Evolutionary conservation across 2,113 vertebrate species (phyloP).

Genomic region (Petromus typicus): DNA sequence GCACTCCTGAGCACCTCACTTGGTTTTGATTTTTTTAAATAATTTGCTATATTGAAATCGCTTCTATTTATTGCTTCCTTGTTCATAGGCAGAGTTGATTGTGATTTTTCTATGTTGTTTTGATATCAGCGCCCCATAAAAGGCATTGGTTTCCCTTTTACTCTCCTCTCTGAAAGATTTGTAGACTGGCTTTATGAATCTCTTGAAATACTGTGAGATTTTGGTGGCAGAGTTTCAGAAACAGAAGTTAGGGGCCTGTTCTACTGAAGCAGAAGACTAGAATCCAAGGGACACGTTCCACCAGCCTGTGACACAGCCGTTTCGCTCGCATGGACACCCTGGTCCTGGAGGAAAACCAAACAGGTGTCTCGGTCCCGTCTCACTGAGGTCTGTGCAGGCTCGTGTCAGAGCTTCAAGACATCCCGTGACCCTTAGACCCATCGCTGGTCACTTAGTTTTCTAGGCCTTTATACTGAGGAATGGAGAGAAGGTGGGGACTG

Average conservation of each 20-base stretch:
- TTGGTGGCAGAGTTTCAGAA: conserved; percentile 7
- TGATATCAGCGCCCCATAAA: not conserved
- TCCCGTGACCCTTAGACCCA: not conserved
- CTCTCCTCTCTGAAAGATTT: not conserved
- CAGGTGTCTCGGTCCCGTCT: not conserved
- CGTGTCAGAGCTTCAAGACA: not conserved
- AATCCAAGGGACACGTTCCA: not conserved
- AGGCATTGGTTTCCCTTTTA: not conserved
- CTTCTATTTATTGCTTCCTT: not conserved
- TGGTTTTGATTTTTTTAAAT: not conserved
- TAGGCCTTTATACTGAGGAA: not conserved
- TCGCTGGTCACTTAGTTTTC: not conserved
- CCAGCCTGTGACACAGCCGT: not conserved
- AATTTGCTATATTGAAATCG: not conserved
- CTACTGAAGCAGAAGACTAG: not conserved
- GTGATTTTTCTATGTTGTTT: not conserved
- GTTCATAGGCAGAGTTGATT: not conserved
- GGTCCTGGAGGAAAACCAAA: not conserved
- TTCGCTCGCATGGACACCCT: not conserved
- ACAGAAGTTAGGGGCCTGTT: not conserved
- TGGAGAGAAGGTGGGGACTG: not conserved
- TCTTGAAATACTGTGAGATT: conserved; percentile 24
- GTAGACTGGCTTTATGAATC: not conserved
- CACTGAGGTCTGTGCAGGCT: not conserved
- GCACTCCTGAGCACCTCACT: not conserved